Evolutionary conservation across 2,113 vertebrate species (phyloP).

Genomic region (Protobothrops mucrosquamatus): DNA sequence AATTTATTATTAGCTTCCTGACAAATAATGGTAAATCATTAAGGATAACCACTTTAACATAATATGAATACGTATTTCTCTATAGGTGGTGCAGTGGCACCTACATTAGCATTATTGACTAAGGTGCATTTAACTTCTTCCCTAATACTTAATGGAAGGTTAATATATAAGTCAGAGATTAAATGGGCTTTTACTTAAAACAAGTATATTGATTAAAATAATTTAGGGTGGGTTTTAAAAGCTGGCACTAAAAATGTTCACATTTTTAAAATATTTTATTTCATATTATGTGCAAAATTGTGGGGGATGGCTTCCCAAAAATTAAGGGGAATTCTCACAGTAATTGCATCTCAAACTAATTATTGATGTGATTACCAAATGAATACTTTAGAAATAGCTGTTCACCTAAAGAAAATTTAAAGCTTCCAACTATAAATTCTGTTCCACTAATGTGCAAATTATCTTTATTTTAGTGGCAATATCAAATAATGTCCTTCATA

Average conservation of each 20-base stretch:
- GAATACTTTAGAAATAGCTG: slow-evolving; percentile 64
- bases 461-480: slow-evolving; percentile 20
- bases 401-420: slow-evolving; percentile 59
- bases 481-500: slow-evolving; percentile 45
- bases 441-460: slow-evolving; percentile 26
- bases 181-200: slow-evolving; percentile 94
- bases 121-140: slow-evolving; percentile 87
- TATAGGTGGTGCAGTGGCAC: slow-evolving; percentile 78
- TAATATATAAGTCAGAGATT: slow-evolving; percentile 93
- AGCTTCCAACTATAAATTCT: slow-evolving; percentile 28
- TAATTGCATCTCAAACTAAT: slow-evolving; percentile 72
- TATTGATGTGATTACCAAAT: slow-evolving; percentile 64
- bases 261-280: slow-evolving; percentile 75
- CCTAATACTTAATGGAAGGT: slow-evolving; percentile 98
- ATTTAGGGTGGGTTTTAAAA: slow-evolving; percentile 80
- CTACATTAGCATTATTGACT: slow-evolving; percentile 95
- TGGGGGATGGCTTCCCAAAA: slow-evolving; percentile 58
- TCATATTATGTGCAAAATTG: slow-evolving; percentile 72
- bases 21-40: slow-evolving; percentile 82
- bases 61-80: slow-evolving; percentile 91
- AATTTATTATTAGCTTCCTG: slow-evolving; percentile 82
- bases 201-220: slow-evolving; percentile 93
- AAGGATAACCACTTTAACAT: slow-evolving; percentile 87
- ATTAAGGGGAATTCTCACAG: slow-evolving; percentile 72
- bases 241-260: slow-evolving; percentile 79